These are phyloP conservation scores for Prochilodus magdalenae DNA, from an alignment of 2,113 vertebrate genomes.

Conservation along the genomic window DNA sequence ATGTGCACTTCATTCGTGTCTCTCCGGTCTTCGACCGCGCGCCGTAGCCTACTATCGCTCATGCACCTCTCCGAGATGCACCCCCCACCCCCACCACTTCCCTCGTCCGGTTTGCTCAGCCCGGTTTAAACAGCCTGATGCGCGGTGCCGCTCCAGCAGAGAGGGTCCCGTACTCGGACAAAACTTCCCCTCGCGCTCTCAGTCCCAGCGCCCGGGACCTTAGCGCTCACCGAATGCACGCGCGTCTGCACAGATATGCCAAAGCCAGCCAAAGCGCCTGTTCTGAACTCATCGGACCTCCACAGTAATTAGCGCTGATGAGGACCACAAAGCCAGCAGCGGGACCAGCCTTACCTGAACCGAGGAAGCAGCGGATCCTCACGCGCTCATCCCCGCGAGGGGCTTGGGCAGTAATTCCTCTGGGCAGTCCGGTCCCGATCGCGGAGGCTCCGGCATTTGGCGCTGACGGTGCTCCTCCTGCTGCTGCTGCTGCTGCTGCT, in stretches of 20 bases:
- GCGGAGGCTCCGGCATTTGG: slow-evolving; percentile 56
- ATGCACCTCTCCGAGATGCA: too few relatives aligned
- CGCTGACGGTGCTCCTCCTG: slow-evolving; percentile 37
- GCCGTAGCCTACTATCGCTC: too few relatives aligned
- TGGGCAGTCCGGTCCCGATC: slow-evolving; percentile 50
- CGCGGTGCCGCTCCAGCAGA: background rate
- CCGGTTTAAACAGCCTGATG: background rate
- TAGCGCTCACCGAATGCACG: background rate
- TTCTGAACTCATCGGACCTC: background rate
- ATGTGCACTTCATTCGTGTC: background rate
- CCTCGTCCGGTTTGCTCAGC: background rate
- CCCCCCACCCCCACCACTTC: too few relatives aligned
- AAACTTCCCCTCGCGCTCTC: background rate
- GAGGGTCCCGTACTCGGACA: background rate
- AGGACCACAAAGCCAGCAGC: background rate
- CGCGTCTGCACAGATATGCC: background rate
- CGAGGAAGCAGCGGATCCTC: slow-evolving; percentile 30
- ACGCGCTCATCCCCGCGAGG: slow-evolving; percentile 38
- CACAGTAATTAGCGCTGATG: background rate
- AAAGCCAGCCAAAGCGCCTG: background rate
- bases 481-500: slow-evolving; percentile 44
- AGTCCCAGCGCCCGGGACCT: background rate
- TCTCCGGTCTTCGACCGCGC: background rate
- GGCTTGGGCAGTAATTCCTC: slow-evolving; percentile 69
- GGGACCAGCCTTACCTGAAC: slow-evolving; percentile 41